These are phyloP conservation scores for Drosophila pseudotakahashii DNA, from an alignment of 2,888 invertebrate species.

Conservation along the genomic window DNA sequence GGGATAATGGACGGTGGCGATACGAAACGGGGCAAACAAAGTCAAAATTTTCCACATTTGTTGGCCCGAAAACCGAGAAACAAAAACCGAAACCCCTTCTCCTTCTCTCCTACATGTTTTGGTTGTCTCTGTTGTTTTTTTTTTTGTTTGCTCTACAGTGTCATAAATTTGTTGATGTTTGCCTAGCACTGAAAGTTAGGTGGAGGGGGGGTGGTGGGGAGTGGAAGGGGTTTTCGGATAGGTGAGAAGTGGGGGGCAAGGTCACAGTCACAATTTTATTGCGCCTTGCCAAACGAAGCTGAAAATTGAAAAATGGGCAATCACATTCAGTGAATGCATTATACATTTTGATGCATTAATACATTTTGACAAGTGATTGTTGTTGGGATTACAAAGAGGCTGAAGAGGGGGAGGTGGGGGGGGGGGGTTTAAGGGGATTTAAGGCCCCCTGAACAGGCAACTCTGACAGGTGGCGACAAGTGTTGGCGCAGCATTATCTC, in stretches of 20 bases:
- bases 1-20: not conserved
- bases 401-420: no score
- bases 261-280: constrained; percentile 27
- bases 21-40: constrained; percentile 40
- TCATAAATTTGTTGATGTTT: constrained; percentile 52
- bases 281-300: constrained; percentile 17
- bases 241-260: constrained; percentile 18
- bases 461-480: constrained; percentile 16
- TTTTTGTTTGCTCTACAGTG: constrained; percentile 40
- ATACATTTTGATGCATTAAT: constrained; percentile 15
- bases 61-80: constrained; percentile 6
- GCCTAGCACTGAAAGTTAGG: constrained; percentile 28
- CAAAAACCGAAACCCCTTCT: constrained; percentile 1
- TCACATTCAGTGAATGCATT: constrained; percentile 15
- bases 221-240: not conserved
- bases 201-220: not conserved
- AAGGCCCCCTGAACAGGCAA: not conserved
- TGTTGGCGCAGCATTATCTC: constrained; percentile 15
- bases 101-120: not conserved
- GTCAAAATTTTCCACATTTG: constrained; percentile 43
- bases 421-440: not conserved
- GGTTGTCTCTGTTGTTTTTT: constrained; percentile 10
- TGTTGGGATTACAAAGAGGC: not conserved
- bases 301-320: constrained; percentile 39
- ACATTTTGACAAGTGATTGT: not conserved